A percentile compares a stretch with the other conserved stretches of the same genome.
These are phyloP conservation scores for Nowickia ferox DNA, from an alignment of 2,888 invertebrate genomes.

Conservation along the genomic window DNA sequence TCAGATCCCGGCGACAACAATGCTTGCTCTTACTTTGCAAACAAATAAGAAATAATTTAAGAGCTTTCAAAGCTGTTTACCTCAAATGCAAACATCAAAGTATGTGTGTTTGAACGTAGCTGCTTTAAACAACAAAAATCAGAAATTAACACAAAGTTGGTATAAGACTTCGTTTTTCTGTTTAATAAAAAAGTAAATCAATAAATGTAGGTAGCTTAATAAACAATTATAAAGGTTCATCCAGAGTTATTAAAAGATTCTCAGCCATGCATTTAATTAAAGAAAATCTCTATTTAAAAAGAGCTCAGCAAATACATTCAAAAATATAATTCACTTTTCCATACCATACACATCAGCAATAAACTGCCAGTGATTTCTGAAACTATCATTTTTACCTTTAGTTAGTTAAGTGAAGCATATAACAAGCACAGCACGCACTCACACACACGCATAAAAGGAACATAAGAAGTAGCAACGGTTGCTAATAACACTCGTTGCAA, in stretches of 20 bases:
- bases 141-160: too few relatives aligned
- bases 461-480: slow-evolving; percentile 1
- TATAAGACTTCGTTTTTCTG: too few relatives aligned
- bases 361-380: slow-evolving; percentile 36
- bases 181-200: too few relatives aligned
- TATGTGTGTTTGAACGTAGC: too few relatives aligned
- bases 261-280: slow-evolving; percentile 43
- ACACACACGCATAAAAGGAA: not conserved
- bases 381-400: slow-evolving; percentile 34
- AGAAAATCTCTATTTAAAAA: slow-evolving; percentile 34
- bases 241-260: not conserved
- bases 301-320: not conserved
- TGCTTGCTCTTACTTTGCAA: too few relatives aligned
- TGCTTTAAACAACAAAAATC: too few relatives aligned
- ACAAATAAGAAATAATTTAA: too few relatives aligned
- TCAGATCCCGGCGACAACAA: too few relatives aligned
- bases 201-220: not conserved
- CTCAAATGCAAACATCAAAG: too few relatives aligned
- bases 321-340: not conserved
- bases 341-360: not conserved
- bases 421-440: slow-evolving; percentile 1
- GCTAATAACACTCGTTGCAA: slow-evolving; percentile 21
- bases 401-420: slow-evolving; percentile 51
- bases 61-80: too few relatives aligned
- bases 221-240: not conserved